Evolutionary conservation across 2,113 vertebrate species (phyloP), one percentile per base, ranked within the genome.

Genomic region (Suricata suricatta): DNA sequence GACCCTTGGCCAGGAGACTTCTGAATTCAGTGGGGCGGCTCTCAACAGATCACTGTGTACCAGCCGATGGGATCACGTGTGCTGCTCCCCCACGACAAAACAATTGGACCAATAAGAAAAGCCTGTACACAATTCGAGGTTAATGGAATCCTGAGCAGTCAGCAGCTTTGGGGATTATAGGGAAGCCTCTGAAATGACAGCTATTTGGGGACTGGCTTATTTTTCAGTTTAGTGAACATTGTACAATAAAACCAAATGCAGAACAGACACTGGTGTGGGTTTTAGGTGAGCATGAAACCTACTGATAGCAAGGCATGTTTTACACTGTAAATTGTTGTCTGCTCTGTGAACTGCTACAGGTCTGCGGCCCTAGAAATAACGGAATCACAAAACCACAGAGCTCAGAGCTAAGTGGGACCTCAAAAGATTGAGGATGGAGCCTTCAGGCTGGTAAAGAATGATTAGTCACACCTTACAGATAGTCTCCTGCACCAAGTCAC

Each of bases 101-200:
- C 29, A 87, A 87, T 3, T 54, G 93, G 77, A 33, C 86, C 88
- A 66, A 23, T 5, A 81, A 91, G 89, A 68, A 71, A n/a, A 64
- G 19, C 50, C 88, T 79, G 91, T 63, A 69, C 64, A 84, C 31
- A 76, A 29, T 5, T 60, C 2, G 12, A 80, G 63, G 66, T 87
- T 76, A 50, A 74, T 50, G 74, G 93, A 91, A 93, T 69, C 71
- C 93, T 23, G 79, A 66, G 79, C 15, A 19, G 95, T 92, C 97
- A 97, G 97, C 97, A 92, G 92, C 83, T 90, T 63, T 68, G 41
- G 79, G 96, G 91, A 69, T 93, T 76, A 76, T 0, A 2, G 83
- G 52, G 38, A 88, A 81, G 21, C 47, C 5, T 92, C 77, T 52
- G 86, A 71, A 90, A 88, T 3, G 60, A 85, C 0, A 93, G 96